These are phyloP conservation scores for Picus viridis DNA, from an alignment of 2,797 vertebrate species.

Conservation along the genomic window DNA sequence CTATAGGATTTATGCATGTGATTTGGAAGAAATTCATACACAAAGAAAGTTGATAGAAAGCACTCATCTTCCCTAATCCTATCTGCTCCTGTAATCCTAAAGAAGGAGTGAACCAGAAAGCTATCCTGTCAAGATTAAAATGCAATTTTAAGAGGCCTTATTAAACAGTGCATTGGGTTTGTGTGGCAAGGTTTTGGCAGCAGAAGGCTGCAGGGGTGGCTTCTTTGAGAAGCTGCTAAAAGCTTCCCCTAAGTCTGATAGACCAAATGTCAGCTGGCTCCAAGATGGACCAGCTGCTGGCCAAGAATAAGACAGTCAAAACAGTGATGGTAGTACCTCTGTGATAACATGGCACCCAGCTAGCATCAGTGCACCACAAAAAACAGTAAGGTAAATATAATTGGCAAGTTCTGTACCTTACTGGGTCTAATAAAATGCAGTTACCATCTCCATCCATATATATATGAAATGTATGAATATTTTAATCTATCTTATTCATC, in stretches of 20 bases:
- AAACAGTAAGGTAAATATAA: not conserved
- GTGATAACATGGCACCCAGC: not conserved
- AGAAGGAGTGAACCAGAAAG: not conserved
- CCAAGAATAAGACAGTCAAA: not conserved
- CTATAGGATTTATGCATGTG: not conserved
- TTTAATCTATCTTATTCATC: not conserved
- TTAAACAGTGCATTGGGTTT: not conserved
- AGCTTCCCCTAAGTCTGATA: too few relatives aligned
- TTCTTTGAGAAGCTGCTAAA: too few relatives aligned
- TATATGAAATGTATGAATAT: not conserved
- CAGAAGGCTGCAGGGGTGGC: too few relatives aligned
- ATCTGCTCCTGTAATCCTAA: not conserved
- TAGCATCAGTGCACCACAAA: not conserved
- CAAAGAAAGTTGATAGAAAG: not conserved
- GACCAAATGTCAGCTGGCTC: too few relatives aligned
- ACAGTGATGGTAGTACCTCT: not conserved
- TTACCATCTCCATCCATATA: not conserved
- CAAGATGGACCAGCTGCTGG: not conserved
- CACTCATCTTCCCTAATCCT: not conserved
- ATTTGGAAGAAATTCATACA: not conserved
- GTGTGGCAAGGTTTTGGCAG: too few relatives aligned
- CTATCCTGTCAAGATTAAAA: not conserved
- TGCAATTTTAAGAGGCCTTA: not conserved
- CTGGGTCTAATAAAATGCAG: not conserved
- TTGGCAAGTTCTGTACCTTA: not conserved